Evolutionary conservation across 2,797 vertebrate species (phyloP).

Genomic region (Microctenopoma lineatum): DNA sequence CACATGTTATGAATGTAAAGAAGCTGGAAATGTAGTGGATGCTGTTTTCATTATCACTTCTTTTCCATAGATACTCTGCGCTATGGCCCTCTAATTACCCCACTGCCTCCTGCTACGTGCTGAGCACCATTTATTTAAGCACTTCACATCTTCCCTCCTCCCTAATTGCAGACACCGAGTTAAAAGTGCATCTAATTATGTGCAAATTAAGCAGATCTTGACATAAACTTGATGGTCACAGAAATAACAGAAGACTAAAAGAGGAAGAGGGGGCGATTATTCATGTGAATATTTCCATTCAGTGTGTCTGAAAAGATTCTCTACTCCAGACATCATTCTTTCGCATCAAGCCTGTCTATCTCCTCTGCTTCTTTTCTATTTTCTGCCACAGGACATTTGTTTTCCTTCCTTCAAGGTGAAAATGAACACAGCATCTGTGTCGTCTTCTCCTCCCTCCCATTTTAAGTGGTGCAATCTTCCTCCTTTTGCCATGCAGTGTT

Average conservation of each 20-base stretch:
- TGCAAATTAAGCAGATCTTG: conserved; percentile 39
- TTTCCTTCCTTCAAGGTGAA: conserved; percentile 21
- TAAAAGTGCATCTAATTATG: conserved; percentile 51
- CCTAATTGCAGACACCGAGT: conserved; percentile 52
- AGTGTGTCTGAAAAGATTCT: not conserved
- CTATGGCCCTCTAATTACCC: conserved; percentile 26
- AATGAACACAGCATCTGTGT: conserved; percentile 27
- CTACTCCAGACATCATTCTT: not conserved
- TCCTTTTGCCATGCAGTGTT: conserved; percentile 28
- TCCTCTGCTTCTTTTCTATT: conserved; percentile 14
- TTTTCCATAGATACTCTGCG: conserved; percentile 9
- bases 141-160: conserved; percentile 49
- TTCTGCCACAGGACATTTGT: conserved; percentile 28
- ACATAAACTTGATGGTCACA: conserved; percentile 1
- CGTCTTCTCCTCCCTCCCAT: conserved; percentile 23
- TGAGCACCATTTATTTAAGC: conserved; percentile 35
- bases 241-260: conserved; percentile 17
- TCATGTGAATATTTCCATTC: conserved; percentile 6
- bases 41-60: not conserved
- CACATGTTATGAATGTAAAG: conserved; percentile 4
- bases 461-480: conserved; percentile 32
- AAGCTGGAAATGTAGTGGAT: not conserved
- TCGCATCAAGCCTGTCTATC: not conserved
- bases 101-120: conserved; percentile 25
- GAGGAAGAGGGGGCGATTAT: not conserved